Percentiles rank a stretch among this genome's conserved stretches.
phyloP scores from a whole-genome alignment of 1,140 invertebrate species.

The Magallana gigas region DNA sequence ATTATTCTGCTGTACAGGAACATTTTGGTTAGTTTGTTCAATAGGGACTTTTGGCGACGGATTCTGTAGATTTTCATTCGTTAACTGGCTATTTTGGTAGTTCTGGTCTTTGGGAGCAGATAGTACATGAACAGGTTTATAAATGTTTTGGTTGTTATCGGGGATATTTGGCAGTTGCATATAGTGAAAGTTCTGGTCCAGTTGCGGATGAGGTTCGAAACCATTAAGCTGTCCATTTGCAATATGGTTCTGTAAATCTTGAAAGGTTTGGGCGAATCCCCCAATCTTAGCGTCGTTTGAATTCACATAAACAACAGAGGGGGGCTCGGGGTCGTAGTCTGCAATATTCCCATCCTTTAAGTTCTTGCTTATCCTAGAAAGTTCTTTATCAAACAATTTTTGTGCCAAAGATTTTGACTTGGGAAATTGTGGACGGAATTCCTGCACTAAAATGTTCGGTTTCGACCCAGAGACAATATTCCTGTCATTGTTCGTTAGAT shows the following conservation, averaged over 20 bases:
- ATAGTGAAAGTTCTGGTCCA: too few relatives aligned
- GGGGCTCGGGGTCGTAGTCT: background rate
- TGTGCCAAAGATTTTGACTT: background rate
- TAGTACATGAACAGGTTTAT: too few relatives aligned
- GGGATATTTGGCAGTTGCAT: too few relatives aligned
- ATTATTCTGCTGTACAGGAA: background rate
- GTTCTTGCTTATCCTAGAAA: slow-evolving; percentile 4
- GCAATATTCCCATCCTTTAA: background rate
- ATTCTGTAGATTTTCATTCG: too few relatives aligned
- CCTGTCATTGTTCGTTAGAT: background rate
- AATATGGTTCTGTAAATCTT: background rate
- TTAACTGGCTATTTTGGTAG: too few relatives aligned
- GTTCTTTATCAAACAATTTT: slow-evolving; percentile 16
- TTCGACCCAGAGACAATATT: background rate
- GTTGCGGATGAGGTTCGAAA: too few relatives aligned
- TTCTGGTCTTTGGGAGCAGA: too few relatives aligned
- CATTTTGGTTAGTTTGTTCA: background rate
- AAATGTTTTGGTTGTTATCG: too few relatives aligned
- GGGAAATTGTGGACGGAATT: background rate
- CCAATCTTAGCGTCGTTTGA: background rate
- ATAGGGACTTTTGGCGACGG: background rate
- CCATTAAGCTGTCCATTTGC: background rate
- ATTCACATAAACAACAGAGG: background rate
- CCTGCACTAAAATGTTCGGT: background rate
- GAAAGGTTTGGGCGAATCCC: background rate